Percentiles rank a stretch among this genome's conserved stretches.
Evolutionary conservation across 23 tunicate species (phyloP).

Genomic region (Trididemnum nubilum): DNA sequence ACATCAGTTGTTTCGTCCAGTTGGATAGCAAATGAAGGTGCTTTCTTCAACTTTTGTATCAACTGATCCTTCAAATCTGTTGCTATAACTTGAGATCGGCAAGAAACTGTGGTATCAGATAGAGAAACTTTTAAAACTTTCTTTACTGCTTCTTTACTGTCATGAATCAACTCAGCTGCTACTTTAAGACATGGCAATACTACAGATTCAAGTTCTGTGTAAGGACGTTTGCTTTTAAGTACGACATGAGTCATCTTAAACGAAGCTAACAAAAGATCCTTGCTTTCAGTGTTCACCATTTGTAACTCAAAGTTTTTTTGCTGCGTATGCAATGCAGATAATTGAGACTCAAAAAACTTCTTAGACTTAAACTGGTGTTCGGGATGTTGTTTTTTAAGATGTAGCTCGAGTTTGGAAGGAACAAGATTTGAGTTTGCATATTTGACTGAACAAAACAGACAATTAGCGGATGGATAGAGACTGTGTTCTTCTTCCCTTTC

Average conservation of each 20-base stretch:
- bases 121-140: neutral
- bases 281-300: neutral
- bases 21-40: conserved; percentile 24
- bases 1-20: conserved; percentile 28
- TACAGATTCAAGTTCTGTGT: neutral
- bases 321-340: neutral
- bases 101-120: neutral
- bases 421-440: conserved; percentile 1
- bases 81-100: conserved; percentile 13
- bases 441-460: conserved; percentile 9
- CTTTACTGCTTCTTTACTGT: neutral
- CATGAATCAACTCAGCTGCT: neutral
- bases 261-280: neutral
- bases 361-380: neutral
- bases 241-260: conserved; percentile 1
- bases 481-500: neutral
- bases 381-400: neutral
- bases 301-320: neutral
- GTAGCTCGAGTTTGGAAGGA: conserved; percentile 4
- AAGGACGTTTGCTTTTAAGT: neutral
- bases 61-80: conserved; percentile 10
- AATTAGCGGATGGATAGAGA: conserved; percentile 7
- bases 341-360: neutral
- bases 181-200: neutral
- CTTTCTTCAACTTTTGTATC: neutral